Conservation (phyloP, 2,797 vertebrate species). For the Zalophus californianus region DNA sequence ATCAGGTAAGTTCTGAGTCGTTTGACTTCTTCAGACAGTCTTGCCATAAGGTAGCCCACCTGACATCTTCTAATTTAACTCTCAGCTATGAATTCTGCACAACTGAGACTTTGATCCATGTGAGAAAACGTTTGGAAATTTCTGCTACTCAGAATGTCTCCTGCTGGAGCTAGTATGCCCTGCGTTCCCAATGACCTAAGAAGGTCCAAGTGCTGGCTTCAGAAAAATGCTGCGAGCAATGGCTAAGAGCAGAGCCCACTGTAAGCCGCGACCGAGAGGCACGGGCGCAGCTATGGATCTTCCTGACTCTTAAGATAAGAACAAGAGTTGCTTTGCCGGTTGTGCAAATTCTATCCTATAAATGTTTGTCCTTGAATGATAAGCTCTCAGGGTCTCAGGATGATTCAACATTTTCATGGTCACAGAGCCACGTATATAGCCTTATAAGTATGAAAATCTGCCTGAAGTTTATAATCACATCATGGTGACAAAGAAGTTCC, state of each 20-base stretch:
- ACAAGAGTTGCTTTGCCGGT: neutral
- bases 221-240: accelerated
- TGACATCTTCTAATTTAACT: too few species aligned
- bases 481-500: accelerated
- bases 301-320: neutral
- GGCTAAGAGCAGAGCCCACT: accelerated
- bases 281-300: accelerated
- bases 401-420: neutral
- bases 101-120: neutral
- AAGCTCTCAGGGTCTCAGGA: neutral
- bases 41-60: accelerated
- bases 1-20: too few species aligned
- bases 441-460: too few species aligned
- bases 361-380: neutral
- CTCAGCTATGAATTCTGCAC: neutral
- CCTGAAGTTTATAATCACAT: too few species aligned
- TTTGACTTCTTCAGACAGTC: neutral
- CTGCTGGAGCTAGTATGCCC: accelerated
- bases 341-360: neutral
- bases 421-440: accelerated
- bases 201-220: neutral
- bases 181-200: accelerated
- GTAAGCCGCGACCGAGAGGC: accelerated
- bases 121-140: neutral
- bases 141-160: neutral